Conservation (phyloP, 1,140 invertebrate genomes). For the Philaenus spumarius region DNA sequence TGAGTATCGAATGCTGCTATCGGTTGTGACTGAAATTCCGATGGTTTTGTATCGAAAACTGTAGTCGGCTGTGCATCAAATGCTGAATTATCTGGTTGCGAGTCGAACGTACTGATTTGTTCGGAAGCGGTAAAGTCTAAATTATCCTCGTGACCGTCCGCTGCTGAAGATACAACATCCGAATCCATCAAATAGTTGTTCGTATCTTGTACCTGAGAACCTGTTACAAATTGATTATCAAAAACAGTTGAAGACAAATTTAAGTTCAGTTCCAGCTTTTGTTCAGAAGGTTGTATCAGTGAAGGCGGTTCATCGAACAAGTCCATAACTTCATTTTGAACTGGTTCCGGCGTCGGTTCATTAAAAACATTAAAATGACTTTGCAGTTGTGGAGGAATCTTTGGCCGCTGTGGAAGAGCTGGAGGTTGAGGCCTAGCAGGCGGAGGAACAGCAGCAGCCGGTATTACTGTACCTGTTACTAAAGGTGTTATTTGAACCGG, state of each 20-base stretch:
- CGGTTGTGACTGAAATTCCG: too few species aligned
- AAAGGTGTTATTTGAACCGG: slow-evolving; percentile 22
- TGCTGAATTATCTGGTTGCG: neutral
- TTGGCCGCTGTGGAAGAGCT: slow-evolving; percentile 30
- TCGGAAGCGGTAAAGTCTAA: too few species aligned
- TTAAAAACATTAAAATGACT: neutral
- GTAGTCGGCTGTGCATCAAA: neutral
- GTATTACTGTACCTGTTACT: slow-evolving; percentile 17
- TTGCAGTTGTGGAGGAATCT: slow-evolving; percentile 20
- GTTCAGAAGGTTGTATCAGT: neutral
- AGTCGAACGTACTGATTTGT: too few species aligned
- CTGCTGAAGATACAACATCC: too few species aligned
- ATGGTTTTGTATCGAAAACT: neutral
- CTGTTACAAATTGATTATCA: too few species aligned
- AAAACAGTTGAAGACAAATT: too few species aligned
- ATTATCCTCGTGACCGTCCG: too few species aligned
- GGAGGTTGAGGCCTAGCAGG: slow-evolving; percentile 30
- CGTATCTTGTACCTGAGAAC: too few species aligned
- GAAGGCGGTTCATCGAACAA: neutral
- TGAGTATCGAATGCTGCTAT: too few species aligned
- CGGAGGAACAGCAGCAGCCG: slow-evolving; percentile 16
- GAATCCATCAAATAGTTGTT: too few species aligned
- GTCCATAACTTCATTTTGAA: neutral
- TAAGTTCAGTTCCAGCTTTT: too few species aligned
- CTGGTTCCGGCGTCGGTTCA: neutral